Evolutionary conservation across 2,113 vertebrate species (phyloP).

Genomic region (Cryptomyrus ogoouensis): DNA sequence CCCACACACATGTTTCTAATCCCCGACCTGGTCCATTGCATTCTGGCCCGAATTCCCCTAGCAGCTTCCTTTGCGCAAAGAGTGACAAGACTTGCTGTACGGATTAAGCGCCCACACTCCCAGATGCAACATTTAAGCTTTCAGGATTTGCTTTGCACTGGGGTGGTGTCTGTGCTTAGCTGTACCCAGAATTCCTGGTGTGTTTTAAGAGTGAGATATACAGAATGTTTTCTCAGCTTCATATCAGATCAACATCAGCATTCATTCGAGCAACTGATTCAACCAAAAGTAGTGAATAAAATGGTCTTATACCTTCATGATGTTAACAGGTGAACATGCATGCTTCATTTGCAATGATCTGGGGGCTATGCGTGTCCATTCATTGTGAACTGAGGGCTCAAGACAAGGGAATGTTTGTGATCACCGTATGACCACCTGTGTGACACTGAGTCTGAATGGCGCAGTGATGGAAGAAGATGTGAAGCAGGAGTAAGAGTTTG

Average conservation of each 20-base stretch:
- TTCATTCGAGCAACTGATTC: neutral
- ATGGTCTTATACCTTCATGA: neutral
- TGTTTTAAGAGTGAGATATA: neutral
- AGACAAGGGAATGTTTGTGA: neutral
- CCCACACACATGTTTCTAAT: slow-evolving; percentile 1
- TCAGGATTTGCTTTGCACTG: neutral
- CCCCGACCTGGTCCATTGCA: neutral
- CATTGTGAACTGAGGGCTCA: neutral
- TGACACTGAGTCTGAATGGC: neutral
- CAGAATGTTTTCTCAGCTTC: neutral
- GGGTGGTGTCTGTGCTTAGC: neutral
- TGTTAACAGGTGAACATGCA: neutral
- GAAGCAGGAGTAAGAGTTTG: neutral
- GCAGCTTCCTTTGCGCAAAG: neutral
- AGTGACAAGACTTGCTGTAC: neutral
- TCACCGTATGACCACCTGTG: neutral
- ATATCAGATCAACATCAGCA: neutral
- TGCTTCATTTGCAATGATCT: neutral
- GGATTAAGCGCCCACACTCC: slow-evolving; percentile 4
- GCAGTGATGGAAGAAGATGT: neutral
- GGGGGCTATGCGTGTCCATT: neutral
- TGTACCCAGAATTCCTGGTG: neutral
- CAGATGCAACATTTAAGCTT: neutral
- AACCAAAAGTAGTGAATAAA: neutral
- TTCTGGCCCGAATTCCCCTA: neutral